Evolutionary conservation across 2,113 vertebrate species (phyloP).

Genomic region (Leucopternis melanops): DNA sequence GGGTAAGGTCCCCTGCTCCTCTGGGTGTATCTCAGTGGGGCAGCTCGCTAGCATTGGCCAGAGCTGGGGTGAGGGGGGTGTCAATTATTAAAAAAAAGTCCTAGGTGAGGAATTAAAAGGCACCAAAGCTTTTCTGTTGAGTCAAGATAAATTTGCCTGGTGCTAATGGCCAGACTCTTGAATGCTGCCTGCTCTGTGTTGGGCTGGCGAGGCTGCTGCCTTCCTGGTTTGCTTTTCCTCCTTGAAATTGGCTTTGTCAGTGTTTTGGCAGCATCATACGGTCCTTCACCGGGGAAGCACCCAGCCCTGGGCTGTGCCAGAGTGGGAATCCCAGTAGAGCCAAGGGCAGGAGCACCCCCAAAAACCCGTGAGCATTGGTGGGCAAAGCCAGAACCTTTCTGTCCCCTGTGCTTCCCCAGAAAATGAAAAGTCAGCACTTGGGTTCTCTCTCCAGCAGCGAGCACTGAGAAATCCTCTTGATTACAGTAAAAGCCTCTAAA

Average conservation of each 20-base stretch:
- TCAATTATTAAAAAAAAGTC: not conserved
- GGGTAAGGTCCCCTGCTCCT: fast-evolving
- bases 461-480: not conserved
- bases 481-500: conserved; percentile 7
- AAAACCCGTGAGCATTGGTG: fast-evolving
- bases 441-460: not conserved
- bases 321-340: not conserved
- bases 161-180: not conserved
- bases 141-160: not conserved
- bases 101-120: not conserved
- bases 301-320: not conserved
- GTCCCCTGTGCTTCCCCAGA: fast-evolving
- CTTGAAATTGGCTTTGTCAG: not conserved
- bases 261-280: not conserved
- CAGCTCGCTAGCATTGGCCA: not conserved
- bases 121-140: not conserved
- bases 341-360: not conserved
- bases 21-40: fast-evolving
- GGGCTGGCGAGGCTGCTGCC: not conserved
- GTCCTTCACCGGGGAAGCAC: not conserved
- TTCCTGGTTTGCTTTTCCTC: not conserved
- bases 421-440: not conserved
- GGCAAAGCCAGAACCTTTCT: not conserved
- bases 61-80: too few species aligned
- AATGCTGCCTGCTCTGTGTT: not conserved